Evolutionary conservation across 2,888 invertebrate species (phyloP), one percentile per base, ranked within the genome.

Genomic region (Drosophila rubida): DNA sequence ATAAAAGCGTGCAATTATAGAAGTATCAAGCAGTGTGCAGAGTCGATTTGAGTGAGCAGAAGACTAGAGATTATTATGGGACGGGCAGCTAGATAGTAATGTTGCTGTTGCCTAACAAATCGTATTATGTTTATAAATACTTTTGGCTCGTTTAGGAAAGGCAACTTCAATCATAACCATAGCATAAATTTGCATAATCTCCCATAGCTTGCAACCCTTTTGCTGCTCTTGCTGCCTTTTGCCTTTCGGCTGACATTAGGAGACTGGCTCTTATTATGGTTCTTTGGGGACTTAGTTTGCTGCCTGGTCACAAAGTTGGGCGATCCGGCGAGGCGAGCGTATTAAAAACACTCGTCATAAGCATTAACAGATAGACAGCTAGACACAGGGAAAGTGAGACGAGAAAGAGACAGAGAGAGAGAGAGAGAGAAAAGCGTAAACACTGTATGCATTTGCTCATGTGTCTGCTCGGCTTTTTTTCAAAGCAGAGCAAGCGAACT

Each of bases 321-420:
- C 41, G 41, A 51, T 35, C 60, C 71, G 32, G 13, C 11, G 32
- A 39, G n/a, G 37, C 22, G 16, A 74, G 78, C 19, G 74, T 59
- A 59, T 67, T 46, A 44, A 74, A 60, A 44, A 11, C 67, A 58
- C 64, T 72, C 27, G 14, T 53, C 53, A 32, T 51, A 60, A 53
- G 48, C 77, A 75, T 50, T 39, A 59, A 35, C 51, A 51, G 30
- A 50, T 7, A 42, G 35, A 32, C 7, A 58, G 16, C 11, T 11
- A 41, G 22, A 7, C n/a, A n/a, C 6, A 4, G 39, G n/a, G 39
- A 9, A 8, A 11, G 19, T n/a, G 2, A 1, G 39, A 14, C 9
- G 4, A 11, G 25, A 3, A 6, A 49, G 8, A 13, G 2, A 11
- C 11, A 9, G 14, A 8, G 14, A 50, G 2, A 8, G 13, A 6